These are phyloP conservation scores for Berghia stephanieae DNA, from an alignment of 1,140 invertebrate species.

Conservation along the genomic window DNA sequence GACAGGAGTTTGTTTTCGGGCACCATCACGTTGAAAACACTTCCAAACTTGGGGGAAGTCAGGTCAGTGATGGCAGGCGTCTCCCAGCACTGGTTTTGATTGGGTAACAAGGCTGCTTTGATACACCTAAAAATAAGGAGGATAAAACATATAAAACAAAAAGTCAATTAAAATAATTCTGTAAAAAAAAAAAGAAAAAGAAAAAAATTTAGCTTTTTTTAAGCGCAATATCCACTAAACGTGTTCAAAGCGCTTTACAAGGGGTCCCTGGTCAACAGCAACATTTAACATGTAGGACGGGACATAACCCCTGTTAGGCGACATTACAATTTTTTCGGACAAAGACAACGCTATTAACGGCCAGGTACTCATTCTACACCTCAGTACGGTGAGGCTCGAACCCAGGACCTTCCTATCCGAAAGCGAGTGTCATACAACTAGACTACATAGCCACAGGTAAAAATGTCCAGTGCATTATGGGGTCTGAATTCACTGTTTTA, in stretches of 20 bases:
- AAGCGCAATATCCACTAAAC: background rate
- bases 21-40: slow-evolving; percentile 81
- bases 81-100: slow-evolving; percentile 73
- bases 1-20: slow-evolving; percentile 79
- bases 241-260: background rate
- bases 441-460: no score
- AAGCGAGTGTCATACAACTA: no score
- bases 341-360: no score
- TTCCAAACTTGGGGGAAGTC: slow-evolving; percentile 81
- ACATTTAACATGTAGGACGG: no score
- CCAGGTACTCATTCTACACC: no score
- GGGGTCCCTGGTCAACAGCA: no score
- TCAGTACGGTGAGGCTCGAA: no score
- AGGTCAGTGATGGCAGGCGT: slow-evolving; percentile 79
- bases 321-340: no score
- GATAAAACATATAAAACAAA: background rate
- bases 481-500: no score
- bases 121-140: slow-evolving; percentile 74
- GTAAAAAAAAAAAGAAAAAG: background rate
- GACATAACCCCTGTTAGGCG: no score
- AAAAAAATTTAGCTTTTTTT: background rate
- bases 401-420: no score
- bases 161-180: background rate
- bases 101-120: slow-evolving; percentile 81
- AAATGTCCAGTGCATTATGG: no score